phyloP scores from a whole-genome alignment of 2,888 invertebrate genomes.

The Eilema griseolum region DNA sequence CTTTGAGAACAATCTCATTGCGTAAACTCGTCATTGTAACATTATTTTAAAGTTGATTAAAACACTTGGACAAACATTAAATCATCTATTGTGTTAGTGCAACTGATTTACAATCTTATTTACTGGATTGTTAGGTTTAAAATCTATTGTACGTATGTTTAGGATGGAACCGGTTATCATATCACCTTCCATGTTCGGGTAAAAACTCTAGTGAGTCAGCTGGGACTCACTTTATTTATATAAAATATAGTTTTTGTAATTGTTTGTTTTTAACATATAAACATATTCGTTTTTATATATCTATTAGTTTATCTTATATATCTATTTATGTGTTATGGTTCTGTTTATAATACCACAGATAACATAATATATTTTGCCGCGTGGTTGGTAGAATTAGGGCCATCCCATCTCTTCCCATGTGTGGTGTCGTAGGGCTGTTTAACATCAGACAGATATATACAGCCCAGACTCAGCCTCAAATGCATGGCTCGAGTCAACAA shows the following conservation, averaged over 20 bases:
- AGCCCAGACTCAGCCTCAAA: too few relatives aligned
- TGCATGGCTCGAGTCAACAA: too few relatives aligned
- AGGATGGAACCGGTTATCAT: constrained; percentile 13
- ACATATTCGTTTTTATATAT: too few relatives aligned
- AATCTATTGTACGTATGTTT: constrained; percentile 6
- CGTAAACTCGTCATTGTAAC: constrained; percentile 12
- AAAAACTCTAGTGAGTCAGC: not conserved
- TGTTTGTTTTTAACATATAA: not conserved
- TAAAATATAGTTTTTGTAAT: not conserved
- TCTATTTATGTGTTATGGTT: too few relatives aligned
- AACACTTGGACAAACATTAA: constrained; percentile 41
- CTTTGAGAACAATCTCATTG: not conserved
- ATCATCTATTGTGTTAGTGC: constrained; percentile 18
- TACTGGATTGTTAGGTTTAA: not conserved
- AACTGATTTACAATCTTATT: not conserved
- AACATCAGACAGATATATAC: too few relatives aligned
- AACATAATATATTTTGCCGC: too few relatives aligned
- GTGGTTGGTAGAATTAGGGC: too few relatives aligned
- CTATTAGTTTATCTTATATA: too few relatives aligned
- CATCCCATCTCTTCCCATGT: too few relatives aligned
- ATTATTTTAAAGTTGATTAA: constrained; percentile 11
- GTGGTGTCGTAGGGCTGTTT: too few relatives aligned
- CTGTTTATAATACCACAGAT: too few relatives aligned
- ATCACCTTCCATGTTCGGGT: not conserved
- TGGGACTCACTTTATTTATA: constrained; percentile 2